phyloP scores from a whole-genome alignment of 1,140 invertebrate genomes.

The Carcinoscorpius rotundicauda region DNA sequence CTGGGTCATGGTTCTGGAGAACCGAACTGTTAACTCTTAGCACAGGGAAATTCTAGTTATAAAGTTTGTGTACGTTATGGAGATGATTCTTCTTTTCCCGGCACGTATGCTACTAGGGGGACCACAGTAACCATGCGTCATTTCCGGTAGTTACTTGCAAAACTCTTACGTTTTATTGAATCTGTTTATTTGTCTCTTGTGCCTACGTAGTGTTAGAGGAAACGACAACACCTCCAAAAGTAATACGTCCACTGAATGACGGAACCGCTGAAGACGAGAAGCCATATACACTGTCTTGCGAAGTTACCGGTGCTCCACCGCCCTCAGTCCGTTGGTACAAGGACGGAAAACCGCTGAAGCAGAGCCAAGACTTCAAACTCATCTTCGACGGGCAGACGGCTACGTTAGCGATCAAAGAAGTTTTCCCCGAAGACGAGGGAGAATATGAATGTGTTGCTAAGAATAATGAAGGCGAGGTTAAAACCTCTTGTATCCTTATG shows the following conservation, averaged over 20 bases:
- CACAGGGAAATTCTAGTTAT: too few species aligned
- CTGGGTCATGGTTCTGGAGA: too few species aligned
- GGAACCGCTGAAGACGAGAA: slow-evolving; percentile 67
- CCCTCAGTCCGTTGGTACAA: slow-evolving; percentile 72
- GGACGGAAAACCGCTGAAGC: slow-evolving; percentile 53
- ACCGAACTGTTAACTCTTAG: too few species aligned
- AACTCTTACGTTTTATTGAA: background rate
- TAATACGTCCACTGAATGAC: slow-evolving; percentile 53
- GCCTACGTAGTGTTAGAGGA: too few species aligned
- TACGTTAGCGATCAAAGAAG: slow-evolving; percentile 69
- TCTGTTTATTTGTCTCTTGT: too few species aligned
- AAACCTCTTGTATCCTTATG: slow-evolving; percentile 64
- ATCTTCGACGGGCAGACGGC: slow-evolving; percentile 78
- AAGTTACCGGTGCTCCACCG: slow-evolving; percentile 77
- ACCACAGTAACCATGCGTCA: background rate
- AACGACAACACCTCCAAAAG: slow-evolving; percentile 44
- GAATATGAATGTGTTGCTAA: slow-evolving; percentile 72
- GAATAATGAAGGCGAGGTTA: slow-evolving; percentile 69
- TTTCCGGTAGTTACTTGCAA: background rate
- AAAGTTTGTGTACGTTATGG: too few species aligned
- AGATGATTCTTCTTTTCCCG: too few species aligned
- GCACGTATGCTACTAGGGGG: too few species aligned
- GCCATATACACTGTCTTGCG: slow-evolving; percentile 55
- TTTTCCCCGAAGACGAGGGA: slow-evolving; percentile 86
- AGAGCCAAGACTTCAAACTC: slow-evolving; percentile 68